Percentiles rank a stretch among this genome's conserved stretches.
Conservation (phyloP, 1,140 invertebrate species). For the Atta cephalotes region DNA sequence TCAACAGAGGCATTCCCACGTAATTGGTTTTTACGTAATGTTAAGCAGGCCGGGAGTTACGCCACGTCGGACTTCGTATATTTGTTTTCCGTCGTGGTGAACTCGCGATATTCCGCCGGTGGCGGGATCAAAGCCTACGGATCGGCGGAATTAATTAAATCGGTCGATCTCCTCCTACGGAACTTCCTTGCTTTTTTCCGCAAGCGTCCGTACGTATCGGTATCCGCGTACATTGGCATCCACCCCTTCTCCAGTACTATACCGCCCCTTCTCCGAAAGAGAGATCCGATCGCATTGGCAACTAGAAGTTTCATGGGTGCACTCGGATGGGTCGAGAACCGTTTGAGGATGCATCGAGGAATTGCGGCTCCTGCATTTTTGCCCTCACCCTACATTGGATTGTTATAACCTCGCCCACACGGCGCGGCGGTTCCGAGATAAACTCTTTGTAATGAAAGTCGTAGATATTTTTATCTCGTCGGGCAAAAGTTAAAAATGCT, state of each 20-base stretch:
- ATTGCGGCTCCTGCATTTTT: slow-evolving; percentile 51
- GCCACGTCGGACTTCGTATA: slow-evolving; percentile 66
- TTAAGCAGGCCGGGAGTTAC: slow-evolving; percentile 77
- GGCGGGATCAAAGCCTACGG: slow-evolving; percentile 80
- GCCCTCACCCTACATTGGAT: slow-evolving; percentile 8
- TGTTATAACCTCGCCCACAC: not conserved
- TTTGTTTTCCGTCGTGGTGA: slow-evolving; percentile 82
- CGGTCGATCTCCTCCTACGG: slow-evolving; percentile 64
- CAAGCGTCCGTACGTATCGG: slow-evolving; percentile 18
- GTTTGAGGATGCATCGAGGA: slow-evolving; percentile 59
- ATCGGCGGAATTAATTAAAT: slow-evolving; percentile 81
- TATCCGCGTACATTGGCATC: slow-evolving; percentile 14
- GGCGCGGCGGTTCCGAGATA: not conserved
- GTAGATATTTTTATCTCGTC: slow-evolving; percentile 32
- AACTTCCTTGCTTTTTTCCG: slow-evolving; percentile 66
- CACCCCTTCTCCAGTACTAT: not conserved
- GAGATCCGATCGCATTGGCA: slow-evolving; percentile 53
- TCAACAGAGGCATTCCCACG: slow-evolving; percentile 79
- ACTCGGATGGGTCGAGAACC: slow-evolving; percentile 4
- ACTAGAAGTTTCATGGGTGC: slow-evolving; percentile 45
- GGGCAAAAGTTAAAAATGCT: not conserved
- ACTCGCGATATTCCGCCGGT: slow-evolving; percentile 78
- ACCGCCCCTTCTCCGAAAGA: not conserved
- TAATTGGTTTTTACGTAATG: slow-evolving; percentile 84
- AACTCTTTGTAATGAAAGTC: slow-evolving; percentile 28